Percentiles rank a stretch among this genome's conserved stretches.
phyloP scores from a whole-genome alignment of 2,888 invertebrate genomes.

The Bembecia ichneumoniformis region DNA sequence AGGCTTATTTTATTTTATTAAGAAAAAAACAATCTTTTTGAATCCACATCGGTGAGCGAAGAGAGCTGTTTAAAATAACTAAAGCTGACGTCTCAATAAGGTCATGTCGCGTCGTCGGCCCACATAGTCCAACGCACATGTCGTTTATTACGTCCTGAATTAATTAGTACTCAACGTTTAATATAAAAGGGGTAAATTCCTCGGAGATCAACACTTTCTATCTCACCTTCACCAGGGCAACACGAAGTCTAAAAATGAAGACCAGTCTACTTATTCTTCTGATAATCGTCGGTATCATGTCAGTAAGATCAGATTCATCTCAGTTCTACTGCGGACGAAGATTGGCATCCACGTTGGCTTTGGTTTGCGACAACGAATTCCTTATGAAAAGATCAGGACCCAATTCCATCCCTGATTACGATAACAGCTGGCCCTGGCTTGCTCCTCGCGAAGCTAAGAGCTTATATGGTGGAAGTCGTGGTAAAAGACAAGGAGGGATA shows the following conservation, averaged over 20 bases:
- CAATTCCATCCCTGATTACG: background rate
- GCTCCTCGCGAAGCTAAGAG: background rate
- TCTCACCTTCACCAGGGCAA: background rate
- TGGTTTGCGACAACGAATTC: conserved; percentile 8
- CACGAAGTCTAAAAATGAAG: conserved; percentile 1
- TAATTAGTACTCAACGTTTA: background rate
- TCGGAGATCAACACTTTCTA: background rate
- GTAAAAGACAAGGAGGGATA: conserved; percentile 9
- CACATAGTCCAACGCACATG: background rate
- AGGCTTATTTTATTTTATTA: no score
- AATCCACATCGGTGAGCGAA: no score
- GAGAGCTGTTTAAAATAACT: no score
- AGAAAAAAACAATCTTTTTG: no score
- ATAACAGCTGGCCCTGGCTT: conserved; percentile 3
- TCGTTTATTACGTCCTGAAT: background rate
- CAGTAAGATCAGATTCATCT: conserved; percentile 1
- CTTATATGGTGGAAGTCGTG: background rate
- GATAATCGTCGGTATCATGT: background rate
- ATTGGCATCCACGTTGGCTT: conserved; percentile 11
- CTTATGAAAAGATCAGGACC: conserved; percentile 1
- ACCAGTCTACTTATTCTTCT: background rate
- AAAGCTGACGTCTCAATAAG: background rate
- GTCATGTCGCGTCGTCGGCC: background rate
- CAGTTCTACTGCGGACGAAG: conserved; percentile 15
- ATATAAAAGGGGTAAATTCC: background rate